Base-by-base conservation (phyloP, 2,797 vertebrate genomes). In the Pseudopleuronectes americanus region DNA sequence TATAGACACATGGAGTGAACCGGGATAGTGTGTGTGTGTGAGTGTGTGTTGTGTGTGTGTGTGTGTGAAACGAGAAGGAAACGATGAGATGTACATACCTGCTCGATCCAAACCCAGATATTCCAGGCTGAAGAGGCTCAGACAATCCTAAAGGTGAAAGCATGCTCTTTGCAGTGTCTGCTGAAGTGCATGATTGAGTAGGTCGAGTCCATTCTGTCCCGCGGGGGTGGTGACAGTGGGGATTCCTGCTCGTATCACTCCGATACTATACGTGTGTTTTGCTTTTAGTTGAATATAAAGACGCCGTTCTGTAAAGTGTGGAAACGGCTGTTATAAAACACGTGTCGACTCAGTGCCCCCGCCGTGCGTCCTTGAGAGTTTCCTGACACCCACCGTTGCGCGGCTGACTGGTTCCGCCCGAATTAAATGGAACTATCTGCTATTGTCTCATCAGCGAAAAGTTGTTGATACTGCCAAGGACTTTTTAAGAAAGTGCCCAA, bases 361-460 rank as follows among this genome's bases (percentile, higher is more conserved):
- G 36, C 12, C 36, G 12, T 38, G 36, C 43, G 17, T 45, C 17
- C 48, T n/a, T 8, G 6, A 8, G 13, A 21, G 41, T 79, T 82
- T 80, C 70, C 66, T 14, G 26, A 33, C 75, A 51, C 47, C 17
- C 47, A 14, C 19, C 47, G n/a, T 79, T 64, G 61, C 13, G 79
- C 60, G 57, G 59, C 64, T 4, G 63, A 87, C 88, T 94, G 94
- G 93, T 89, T 84, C 84, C 89, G 82, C 79, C 94, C 92, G 89
- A 90, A 95, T 94, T 95, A 94, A 94, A 95, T 94, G 91, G 88
- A 94, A 92, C 94, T 93, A 87, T 94, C 89, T 89, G 94, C 94
- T 95, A 95, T 96, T 96, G 95, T 96, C 94, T 95, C 93, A 93
- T 94, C 94, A 92, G 94, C 92, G 92, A 94, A 94, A 96, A 96